phyloP scores from a whole-genome alignment of 2,113 vertebrate genomes.

The Progne subis region DNA sequence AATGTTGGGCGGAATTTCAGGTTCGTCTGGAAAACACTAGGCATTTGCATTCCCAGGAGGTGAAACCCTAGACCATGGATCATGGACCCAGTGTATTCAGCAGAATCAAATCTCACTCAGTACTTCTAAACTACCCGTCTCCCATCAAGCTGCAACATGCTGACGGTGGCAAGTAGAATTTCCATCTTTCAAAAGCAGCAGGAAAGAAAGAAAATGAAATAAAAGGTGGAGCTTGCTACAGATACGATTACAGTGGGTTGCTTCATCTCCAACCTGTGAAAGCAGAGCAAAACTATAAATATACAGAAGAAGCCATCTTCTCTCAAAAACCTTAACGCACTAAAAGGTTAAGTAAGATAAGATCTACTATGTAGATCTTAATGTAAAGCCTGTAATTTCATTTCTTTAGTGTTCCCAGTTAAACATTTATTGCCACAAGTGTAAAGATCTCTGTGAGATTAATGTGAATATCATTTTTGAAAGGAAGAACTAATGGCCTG shows the following conservation, averaged over 20 bases:
- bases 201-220: neutral
- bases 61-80: neutral
- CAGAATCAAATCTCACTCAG: neutral
- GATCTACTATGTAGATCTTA: neutral
- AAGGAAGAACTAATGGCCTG: neutral
- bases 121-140: neutral
- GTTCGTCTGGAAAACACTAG: neutral
- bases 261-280: neutral
- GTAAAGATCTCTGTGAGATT: neutral
- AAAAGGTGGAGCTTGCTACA: neutral
- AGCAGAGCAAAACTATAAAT: neutral
- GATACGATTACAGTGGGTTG: neutral
- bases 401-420: neutral
- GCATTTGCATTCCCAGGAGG: neutral
- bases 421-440: neutral
- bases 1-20: neutral
- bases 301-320: neutral
- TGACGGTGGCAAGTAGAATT: neutral
- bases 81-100: neutral
- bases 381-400: neutral
- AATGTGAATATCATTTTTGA: neutral
- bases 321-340: neutral
- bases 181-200: neutral
- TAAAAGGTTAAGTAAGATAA: neutral
- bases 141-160: neutral